Base-by-base conservation (phyloP, 1,140 invertebrate genomes). In the Magallana angulata region DNA sequence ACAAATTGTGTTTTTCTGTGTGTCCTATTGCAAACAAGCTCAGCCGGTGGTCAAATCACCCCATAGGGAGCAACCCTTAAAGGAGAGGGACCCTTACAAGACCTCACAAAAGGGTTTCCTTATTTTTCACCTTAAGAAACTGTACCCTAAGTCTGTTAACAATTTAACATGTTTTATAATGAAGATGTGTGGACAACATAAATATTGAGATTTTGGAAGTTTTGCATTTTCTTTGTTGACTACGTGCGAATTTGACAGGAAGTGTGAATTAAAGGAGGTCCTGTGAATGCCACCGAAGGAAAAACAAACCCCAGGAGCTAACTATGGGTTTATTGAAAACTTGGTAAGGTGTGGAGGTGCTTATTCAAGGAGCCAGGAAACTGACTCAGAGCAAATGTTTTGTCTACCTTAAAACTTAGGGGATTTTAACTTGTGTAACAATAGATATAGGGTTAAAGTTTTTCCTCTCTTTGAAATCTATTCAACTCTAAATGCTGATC, bases 121-220 rank as follows among this genome's bases (percentile, higher is more conserved):
- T 76, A 30, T 76, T 76, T 76, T 36, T 30, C 68, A 30, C 68
- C 68, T 16, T 11, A 76, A 24, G 24, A 36, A 76, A 76, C 68
- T 76, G 24, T 62, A 16, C 24, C 9, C 14, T 8, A 30, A 24
- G 68, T 30, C 36, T 71, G 14, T 76, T 76, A 30, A 30, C 68
- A 30, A 36, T 18, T 76, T 76, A 76, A 30, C 68, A 76, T 76
- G 36, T 76, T 76, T 36, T 24, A 5, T 12, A 11, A 36, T 76
- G 68, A 76, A 76, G 36, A 76, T 76, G 68, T 36, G 68, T 76
- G 68, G 68, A 76, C 68, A 76, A 76, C 68, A 76, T 76, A 76
- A 76, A 76, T 76, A 76, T 76, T 76, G 68, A 76, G 18, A 76
- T 76, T 76, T 76, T 6, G 9, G 12, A 76, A 30, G 18, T 76